These are phyloP conservation scores for Chrysina gloriosa DNA, from an alignment of 2,888 invertebrate genomes.

Conservation along the genomic window DNA sequence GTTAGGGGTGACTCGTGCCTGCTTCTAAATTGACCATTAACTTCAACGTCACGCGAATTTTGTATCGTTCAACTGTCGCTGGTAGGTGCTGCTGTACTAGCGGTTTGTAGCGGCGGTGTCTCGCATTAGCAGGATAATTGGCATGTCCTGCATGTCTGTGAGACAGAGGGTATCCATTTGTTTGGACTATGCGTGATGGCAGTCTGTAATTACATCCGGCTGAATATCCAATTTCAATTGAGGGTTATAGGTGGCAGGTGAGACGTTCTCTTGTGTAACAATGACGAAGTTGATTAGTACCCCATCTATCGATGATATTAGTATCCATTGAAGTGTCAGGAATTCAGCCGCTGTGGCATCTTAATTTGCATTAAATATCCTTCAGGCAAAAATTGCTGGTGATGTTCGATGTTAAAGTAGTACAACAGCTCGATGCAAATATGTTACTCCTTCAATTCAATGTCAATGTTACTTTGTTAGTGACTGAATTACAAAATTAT, in stretches of 20 bases:
- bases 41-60: constrained; percentile 22
- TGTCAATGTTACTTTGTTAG: too few species aligned
- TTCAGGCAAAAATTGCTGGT: too few species aligned
- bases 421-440: too few species aligned
- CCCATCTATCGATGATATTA: not conserved
- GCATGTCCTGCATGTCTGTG: constrained; percentile 22
- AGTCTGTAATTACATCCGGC: constrained; percentile 19
- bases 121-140: constrained; percentile 25
- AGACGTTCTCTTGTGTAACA: constrained; percentile 7
- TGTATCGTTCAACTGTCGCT: constrained; percentile 12
- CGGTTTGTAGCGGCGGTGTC: constrained; percentile 1
- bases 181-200: constrained; percentile 11
- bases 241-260: not conserved
- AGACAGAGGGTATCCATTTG: constrained; percentile 26
- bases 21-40: constrained; percentile 26
- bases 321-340: not conserved
- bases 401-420: too few species aligned
- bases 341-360: too few species aligned
- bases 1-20: not conserved
- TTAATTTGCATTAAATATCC: too few species aligned
- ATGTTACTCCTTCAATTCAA: too few species aligned
- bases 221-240: constrained; percentile 27
- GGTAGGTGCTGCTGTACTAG: not conserved
- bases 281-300: not conserved
- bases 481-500: too few species aligned